These are phyloP conservation scores for Lanius collurio DNA, from an alignment of 2,113 vertebrate species.

Conservation along the genomic window DNA sequence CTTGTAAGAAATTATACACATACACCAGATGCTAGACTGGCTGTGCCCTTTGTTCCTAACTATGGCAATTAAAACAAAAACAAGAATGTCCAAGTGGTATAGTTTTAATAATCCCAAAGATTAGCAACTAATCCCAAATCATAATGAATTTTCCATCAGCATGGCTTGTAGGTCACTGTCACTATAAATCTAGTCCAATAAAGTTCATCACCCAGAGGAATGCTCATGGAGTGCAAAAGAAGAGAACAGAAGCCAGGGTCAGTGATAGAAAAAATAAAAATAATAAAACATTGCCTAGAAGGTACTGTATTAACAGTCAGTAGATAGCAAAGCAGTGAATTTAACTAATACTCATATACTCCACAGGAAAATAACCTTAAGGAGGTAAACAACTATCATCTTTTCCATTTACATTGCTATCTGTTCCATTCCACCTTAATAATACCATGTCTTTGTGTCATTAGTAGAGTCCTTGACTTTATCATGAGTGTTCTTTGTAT, in stretches of 20 bases:
- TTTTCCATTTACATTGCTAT: neutral
- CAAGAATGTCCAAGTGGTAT: slow-evolving; percentile 24
- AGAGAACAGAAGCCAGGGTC: neutral
- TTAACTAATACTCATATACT: neutral
- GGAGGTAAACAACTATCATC: neutral
- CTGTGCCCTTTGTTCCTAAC: slow-evolving; percentile 21
- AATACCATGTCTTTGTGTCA: neutral
- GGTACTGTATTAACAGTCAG: neutral
- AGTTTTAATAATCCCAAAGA: slow-evolving; percentile 53
- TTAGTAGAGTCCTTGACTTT: neutral
- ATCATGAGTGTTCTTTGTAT: neutral
- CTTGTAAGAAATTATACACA: neutral
- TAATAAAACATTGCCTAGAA: neutral
- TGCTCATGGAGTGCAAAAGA: neutral
- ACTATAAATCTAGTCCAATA: slow-evolving; percentile 5
- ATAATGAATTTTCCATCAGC: slow-evolving; percentile 64
- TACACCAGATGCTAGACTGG: slow-evolving; percentile 25
- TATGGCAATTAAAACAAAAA: slow-evolving; percentile 51
- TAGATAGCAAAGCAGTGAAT: slow-evolving; percentile 50
- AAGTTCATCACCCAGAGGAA: slow-evolving; percentile 5
- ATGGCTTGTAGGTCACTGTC: neutral
- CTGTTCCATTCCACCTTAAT: neutral
- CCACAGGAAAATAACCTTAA: neutral
- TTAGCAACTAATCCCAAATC: slow-evolving; percentile 52
- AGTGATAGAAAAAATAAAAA: neutral